phyloP scores from a whole-genome alignment of 2,797 vertebrate genomes.

The Propithecus perrieri region DNA sequence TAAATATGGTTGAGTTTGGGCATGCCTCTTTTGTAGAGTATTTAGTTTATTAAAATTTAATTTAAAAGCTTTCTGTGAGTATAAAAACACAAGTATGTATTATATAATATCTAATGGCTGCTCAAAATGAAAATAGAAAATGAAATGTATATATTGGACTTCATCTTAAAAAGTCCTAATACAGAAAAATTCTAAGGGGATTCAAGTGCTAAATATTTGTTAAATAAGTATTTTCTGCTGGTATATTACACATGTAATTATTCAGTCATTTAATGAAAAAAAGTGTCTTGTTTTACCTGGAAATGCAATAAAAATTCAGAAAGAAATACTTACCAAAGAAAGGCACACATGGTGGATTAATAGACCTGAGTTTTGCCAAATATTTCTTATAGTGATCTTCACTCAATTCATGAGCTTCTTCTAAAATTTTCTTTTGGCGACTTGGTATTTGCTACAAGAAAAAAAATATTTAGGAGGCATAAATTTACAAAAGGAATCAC shows the following conservation, averaged over 20 bases:
- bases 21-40: neutral
- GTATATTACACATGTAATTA: neutral
- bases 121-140: neutral
- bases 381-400: conserved; percentile 99
- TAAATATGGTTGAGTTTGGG: neutral
- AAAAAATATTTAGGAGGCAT: conserved; percentile 55
- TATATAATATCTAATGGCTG: neutral
- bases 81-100: neutral
- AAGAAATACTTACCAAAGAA: conserved; percentile 92
- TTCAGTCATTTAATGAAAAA: conserved; percentile 49
- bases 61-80: neutral
- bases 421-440: conserved; percentile 95
- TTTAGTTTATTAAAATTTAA: conserved; percentile 16
- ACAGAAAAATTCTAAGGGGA: conserved; percentile 30
- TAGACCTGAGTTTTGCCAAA: conserved; percentile 97
- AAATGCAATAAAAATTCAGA: conserved; percentile 48
- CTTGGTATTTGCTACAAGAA: conserved; percentile 94
- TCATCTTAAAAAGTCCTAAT: conserved; percentile 24
- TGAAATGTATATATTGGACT: neutral
- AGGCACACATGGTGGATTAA: conserved; percentile 98
- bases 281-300: conserved; percentile 41
- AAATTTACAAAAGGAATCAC: conserved; percentile 34
- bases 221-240: conserved; percentile 23
- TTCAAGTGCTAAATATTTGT: conserved; percentile 22
- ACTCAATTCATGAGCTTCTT: conserved; percentile 97